phyloP scores from a whole-genome alignment of 2,113 vertebrate genomes.

The Charadrius vociferus region DNA sequence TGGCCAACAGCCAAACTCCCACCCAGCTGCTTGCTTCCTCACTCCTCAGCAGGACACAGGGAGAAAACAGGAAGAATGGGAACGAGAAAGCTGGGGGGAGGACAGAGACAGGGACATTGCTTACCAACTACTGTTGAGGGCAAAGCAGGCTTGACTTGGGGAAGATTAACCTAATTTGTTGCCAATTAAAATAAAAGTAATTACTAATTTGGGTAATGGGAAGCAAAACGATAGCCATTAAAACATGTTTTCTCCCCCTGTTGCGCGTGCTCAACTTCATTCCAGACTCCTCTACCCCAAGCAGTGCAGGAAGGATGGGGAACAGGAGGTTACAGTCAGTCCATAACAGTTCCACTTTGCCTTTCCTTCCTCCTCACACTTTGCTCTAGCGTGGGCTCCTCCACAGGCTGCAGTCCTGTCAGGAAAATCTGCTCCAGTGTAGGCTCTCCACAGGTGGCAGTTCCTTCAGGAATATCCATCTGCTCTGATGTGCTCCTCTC shows the following conservation, averaged over 20 bases:
- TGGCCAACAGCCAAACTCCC: background rate
- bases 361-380: background rate
- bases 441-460: background rate
- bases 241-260: background rate
- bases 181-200: background rate
- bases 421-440: background rate
- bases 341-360: background rate
- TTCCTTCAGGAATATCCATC: slow-evolving; percentile 23
- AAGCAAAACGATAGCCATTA: background rate
- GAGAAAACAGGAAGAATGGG: background rate
- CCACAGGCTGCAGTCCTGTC: background rate
- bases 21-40: background rate
- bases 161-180: background rate
- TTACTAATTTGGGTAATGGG: background rate
- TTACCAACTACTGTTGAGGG: background rate
- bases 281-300: background rate
- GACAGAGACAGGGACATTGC: background rate
- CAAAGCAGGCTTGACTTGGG: background rate
- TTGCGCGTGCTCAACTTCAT: accelerated
- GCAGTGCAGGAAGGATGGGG: background rate
- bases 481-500: background rate
- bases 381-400: background rate
- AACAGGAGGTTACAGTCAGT: background rate
- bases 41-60: background rate
- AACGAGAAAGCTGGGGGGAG: background rate